Evolutionary conservation across 2,113 vertebrate species (phyloP), one percentile per base, ranked within the genome.

Genomic region (Lampris incognitus): DNA sequence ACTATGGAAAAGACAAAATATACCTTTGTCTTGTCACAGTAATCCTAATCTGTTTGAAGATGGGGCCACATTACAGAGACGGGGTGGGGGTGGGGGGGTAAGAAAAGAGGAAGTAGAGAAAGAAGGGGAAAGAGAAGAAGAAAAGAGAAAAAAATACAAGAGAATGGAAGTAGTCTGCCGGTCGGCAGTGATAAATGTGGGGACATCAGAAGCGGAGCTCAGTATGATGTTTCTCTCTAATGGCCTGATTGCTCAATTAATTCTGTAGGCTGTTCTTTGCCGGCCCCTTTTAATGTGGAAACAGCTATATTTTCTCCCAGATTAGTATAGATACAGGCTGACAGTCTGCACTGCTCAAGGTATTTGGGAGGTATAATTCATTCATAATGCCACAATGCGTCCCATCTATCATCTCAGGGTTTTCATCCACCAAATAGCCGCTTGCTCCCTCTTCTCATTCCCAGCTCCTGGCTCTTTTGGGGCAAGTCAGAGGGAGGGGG

Each of bases 311-410:
- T 95, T 96, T 94, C 92, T 94, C 90, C 83, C 95, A 96, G 96
- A 96, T 97, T 97, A 96, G 95, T 94, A 95, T 92, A 96, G 96
- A 96, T 95, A 95, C 91, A 93, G 89, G 89, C 94, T 94, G 95
- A 95, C 94, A 95, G 95, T 93, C 95, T 91, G 92, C 92, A 88
- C 93, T 94, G 96, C 96, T 96, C 95, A 96, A 95, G 95, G 96
- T 96, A 96, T 96, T 96, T 96, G 95, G 92, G 85, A 94, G 95
- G 95, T 95, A 95, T 96, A 96, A 96, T 97, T 97, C 96, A 97
- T 97, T 96, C 96, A 96, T 95, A 96, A 96, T 95, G 94, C 96
- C 78, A 83, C 96, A 96, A 96, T 96, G 93, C 90, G 91, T 49
- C 92, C 94, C 96, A 97, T 97, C 94, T 92, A 96, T 97, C 96